Conservation (phyloP, 2,888 invertebrate species). For the Dorcus hopei region DNA sequence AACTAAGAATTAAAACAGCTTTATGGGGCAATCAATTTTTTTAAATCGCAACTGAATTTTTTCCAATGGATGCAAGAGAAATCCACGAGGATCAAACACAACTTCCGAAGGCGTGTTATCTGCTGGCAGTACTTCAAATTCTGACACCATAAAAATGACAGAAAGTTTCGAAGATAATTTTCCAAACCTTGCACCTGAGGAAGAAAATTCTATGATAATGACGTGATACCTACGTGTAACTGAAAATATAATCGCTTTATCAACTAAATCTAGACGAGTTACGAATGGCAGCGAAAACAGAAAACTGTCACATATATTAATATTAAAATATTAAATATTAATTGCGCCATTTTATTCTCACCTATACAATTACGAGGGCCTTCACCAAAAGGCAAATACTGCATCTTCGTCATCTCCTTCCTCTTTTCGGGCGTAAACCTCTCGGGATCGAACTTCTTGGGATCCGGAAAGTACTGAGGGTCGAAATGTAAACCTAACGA, state of each 20-base stretch:
- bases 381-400: slow-evolving; percentile 11
- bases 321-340: too few relatives aligned
- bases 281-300: too few relatives aligned
- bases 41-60: background rate
- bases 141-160: background rate
- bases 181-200: background rate
- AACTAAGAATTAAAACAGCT: too few relatives aligned
- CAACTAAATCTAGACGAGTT: too few relatives aligned
- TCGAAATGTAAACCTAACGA: slow-evolving; percentile 5
- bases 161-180: background rate
- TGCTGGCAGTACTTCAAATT: background rate
- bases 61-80: background rate
- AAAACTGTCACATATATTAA: too few relatives aligned
- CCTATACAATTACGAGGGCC: slow-evolving; percentile 14
- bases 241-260: too few relatives aligned
- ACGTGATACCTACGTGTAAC: background rate
- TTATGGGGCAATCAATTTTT: background rate
- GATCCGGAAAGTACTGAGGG: slow-evolving; percentile 10
- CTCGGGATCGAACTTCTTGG: slow-evolving; percentile 11
- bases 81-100: background rate
- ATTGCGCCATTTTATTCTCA: background rate
- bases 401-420: background rate
- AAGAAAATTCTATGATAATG: background rate
- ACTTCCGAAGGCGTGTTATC: background rate
- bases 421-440: slow-evolving; percentile 10